phyloP scores from a whole-genome alignment of 2,888 invertebrate genomes.

The Mythimna impura region DNA sequence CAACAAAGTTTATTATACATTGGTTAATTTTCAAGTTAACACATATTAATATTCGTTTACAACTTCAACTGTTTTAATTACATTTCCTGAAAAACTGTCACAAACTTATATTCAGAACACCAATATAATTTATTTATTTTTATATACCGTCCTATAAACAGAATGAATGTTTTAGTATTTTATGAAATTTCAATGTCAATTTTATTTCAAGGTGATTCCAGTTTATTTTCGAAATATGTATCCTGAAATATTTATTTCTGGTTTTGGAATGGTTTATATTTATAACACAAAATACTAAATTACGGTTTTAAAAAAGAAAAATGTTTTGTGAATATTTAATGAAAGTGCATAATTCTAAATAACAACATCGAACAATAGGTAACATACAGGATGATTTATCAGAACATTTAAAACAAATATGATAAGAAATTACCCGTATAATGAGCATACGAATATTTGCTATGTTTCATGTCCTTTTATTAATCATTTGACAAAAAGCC shows the following conservation, averaged over 20 bases:
- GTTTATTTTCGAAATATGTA: conserved; percentile 5
- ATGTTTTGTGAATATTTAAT: not conserved
- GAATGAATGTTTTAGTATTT: conserved; percentile 12
- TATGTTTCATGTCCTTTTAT: conserved; percentile 8
- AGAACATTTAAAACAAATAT: no score
- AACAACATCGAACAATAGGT: not conserved
- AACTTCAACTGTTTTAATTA: conserved; percentile 14
- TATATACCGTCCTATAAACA: conserved; percentile 24
- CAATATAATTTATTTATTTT: conserved; percentile 37
- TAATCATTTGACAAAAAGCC: conserved; percentile 13
- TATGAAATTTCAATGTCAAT: not conserved
- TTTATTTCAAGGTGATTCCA: not conserved
- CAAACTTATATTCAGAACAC: conserved; percentile 23
- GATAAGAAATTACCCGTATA: not conserved
- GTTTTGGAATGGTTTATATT: not conserved
- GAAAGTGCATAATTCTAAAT: not conserved
- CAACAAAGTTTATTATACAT: not conserved
- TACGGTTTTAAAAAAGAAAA: no score
- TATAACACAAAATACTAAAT: not conserved
- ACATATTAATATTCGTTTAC: conserved; percentile 18
- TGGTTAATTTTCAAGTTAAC: conserved; percentile 17
- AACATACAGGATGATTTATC: not conserved
- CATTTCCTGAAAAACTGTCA: conserved; percentile 13
- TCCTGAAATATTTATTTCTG: no score
- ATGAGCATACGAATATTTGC: not conserved